Evolutionary conservation across 2,888 invertebrate species (phyloP).

Genomic region (Epiblema foenella): DNA sequence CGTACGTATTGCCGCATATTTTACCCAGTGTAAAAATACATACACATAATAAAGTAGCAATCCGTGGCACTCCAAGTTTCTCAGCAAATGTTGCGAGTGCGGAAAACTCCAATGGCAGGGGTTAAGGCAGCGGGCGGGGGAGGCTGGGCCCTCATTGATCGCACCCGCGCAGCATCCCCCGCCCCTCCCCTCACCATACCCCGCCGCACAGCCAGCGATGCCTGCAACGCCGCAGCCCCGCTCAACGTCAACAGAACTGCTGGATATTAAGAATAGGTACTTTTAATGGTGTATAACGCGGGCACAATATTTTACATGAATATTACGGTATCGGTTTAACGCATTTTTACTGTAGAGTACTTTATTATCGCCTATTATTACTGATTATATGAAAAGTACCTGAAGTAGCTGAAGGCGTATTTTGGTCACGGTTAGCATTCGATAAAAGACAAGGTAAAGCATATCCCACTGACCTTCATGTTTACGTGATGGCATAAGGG

Average conservation of each 20-base stretch:
- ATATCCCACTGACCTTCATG: too few relatives aligned
- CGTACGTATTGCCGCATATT: slow-evolving; percentile 42
- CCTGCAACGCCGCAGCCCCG: slow-evolving; percentile 58
- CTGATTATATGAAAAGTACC: background rate
- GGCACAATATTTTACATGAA: background rate
- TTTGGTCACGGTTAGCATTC: background rate
- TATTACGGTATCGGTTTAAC: background rate
- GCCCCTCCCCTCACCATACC: slow-evolving; percentile 52
- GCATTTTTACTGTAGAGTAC: background rate
- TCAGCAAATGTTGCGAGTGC: slow-evolving; percentile 43
- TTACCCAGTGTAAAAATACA: slow-evolving; percentile 40
- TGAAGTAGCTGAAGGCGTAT: background rate
- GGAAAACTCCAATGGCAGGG: slow-evolving; percentile 44
- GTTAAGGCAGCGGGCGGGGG: slow-evolving; percentile 49
- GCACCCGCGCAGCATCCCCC: slow-evolving; percentile 73
- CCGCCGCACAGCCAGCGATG: slow-evolving; percentile 51
- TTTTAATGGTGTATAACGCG: slow-evolving; percentile 17
- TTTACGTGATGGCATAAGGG: too few relatives aligned
- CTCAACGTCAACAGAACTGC: slow-evolving; percentile 64
- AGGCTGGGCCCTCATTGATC: slow-evolving; percentile 79
- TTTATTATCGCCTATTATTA: background rate
- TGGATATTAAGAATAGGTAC: slow-evolving; percentile 53
- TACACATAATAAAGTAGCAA: slow-evolving; percentile 44
- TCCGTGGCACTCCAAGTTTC: slow-evolving; percentile 43
- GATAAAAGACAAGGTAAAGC: background rate